phyloP scores from a whole-genome alignment of 1,140 invertebrate species.

The Dendrolimus punctatus region DNA sequence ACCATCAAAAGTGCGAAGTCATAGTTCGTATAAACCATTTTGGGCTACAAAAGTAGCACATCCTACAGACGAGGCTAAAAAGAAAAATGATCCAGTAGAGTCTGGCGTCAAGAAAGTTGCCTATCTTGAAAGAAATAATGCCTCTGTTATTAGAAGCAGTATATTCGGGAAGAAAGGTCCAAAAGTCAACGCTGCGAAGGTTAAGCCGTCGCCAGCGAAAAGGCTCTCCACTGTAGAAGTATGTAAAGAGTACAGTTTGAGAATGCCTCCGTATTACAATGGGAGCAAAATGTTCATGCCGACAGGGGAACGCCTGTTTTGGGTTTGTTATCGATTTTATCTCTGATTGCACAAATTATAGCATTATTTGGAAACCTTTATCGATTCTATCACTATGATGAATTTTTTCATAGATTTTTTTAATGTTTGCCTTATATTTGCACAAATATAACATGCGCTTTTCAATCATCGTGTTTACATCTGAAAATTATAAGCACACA shows the following conservation, averaged over 20 bases:
- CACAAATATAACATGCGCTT: too few species aligned
- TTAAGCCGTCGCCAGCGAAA: slow-evolving; percentile 12
- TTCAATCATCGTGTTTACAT: too few species aligned
- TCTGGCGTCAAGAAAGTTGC: slow-evolving; percentile 16
- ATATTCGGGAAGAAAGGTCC: slow-evolving; percentile 31
- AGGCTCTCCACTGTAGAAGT: slow-evolving; percentile 30
- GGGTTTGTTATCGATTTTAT: slow-evolving; percentile 37
- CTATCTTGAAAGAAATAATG: slow-evolving; percentile 20
- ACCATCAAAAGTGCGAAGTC: slow-evolving; percentile 30
- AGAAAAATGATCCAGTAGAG: slow-evolving; percentile 5
- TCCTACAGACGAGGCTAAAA: slow-evolving; percentile 10
- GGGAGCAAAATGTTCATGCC: slow-evolving; percentile 58
- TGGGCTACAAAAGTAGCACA: slow-evolving; percentile 41
- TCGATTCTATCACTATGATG: too few species aligned
- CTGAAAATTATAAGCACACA: too few species aligned
- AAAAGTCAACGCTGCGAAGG: slow-evolving; percentile 20
- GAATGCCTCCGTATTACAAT: slow-evolving; percentile 32
- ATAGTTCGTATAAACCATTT: slow-evolving; percentile 49
- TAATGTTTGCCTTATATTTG: too few species aligned
- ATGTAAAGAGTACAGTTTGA: slow-evolving; percentile 37
- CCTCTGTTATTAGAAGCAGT: slow-evolving; percentile 16
- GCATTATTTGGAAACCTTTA: neutral
- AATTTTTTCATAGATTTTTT: too few species aligned
- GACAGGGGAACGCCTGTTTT: slow-evolving; percentile 49
- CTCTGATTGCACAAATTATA: neutral